Base-by-base conservation (phyloP, 2,113 vertebrate genomes). In the Struthidea cinerea region DNA sequence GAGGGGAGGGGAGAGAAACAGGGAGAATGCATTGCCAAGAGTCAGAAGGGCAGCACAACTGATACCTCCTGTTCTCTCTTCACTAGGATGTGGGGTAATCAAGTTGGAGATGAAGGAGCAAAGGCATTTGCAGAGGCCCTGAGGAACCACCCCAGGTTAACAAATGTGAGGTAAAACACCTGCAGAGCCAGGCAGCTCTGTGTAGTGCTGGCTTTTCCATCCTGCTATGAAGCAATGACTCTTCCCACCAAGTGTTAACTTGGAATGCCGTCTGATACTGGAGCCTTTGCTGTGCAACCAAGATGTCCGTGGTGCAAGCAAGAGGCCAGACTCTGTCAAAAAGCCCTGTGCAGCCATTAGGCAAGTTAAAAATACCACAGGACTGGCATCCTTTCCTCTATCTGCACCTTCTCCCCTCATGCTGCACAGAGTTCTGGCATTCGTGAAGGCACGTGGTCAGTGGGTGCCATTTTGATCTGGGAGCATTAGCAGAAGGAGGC, bases 31-130 rank as follows among this genome's bases (percentile, higher is more conserved):
- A 63, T 27, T 27, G 35, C 27, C 4, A 2, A 12, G 41, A 44
- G 55, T 42, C 67, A 30, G 21, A 9, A 50, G 39, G 41, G 41
- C 76, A 89, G 37, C 55, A 63, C 16, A 32, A 11, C 68, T 93
- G 37, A 56, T 78, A 16, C 4, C 21, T 84, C 20, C 56, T 61
- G 44, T 53, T 95, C 26, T 96, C 82, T 87, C 81, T 88, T 88
- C 87, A 70, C 42, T 96, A 99, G 99, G 64, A 99, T 99, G 99
- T 99, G 99, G 99, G 99, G 99, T 22, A 99, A 99, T 95, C 97
- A 94, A 9, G 98, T 99, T 6, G 98, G 99, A 11, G 99, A 99
- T 0, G 98, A 99, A 94, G 99, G 99, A 26, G 99, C 99, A 10
- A 97, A 97, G 53, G 99, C 98, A 1, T 99, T 99, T 16, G 99